Percentiles rank a stretch among this genome's conserved stretches.
Conservation (phyloP, 1,140 invertebrate species). For the Mizuhopecten yessoensis region DNA sequence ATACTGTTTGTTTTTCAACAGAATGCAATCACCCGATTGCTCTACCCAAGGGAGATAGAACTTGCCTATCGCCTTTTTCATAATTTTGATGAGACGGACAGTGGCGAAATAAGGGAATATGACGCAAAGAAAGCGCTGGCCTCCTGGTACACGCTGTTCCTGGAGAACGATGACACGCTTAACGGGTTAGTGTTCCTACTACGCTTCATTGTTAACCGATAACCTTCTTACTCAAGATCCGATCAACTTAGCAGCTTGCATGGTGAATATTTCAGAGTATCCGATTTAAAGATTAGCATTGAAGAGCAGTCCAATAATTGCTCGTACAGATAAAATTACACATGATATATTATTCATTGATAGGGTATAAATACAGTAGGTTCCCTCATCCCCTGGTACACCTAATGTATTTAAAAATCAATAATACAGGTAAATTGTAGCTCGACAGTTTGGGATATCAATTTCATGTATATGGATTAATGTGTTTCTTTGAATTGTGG, state of each 20-base stretch:
- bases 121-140: constrained; percentile 63
- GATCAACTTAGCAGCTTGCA: constrained; percentile 17
- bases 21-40: constrained; percentile 59
- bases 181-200: constrained; percentile 49
- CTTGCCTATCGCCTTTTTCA: constrained; percentile 61
- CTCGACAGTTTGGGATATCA: too few relatives aligned
- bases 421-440: background rate
- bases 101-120: constrained; percentile 61
- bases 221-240: constrained; percentile 12
- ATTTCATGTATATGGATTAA: too few relatives aligned
- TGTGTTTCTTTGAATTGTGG: too few relatives aligned
- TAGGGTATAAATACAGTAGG: background rate
- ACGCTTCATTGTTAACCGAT: background rate
- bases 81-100: constrained; percentile 55
- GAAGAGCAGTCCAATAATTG: background rate
- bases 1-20: constrained; percentile 43
- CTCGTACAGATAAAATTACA: background rate
- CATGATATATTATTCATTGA: background rate
- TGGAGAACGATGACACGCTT: constrained; percentile 58
- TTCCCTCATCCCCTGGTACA: background rate
- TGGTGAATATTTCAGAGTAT: background rate
- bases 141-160: constrained; percentile 60
- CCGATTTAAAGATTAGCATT: constrained; percentile 34
- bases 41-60: constrained; percentile 63
- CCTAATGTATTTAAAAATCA: background rate